Conservation (phyloP, 2,888 invertebrate genomes). For the Apamea anceps region DNA sequence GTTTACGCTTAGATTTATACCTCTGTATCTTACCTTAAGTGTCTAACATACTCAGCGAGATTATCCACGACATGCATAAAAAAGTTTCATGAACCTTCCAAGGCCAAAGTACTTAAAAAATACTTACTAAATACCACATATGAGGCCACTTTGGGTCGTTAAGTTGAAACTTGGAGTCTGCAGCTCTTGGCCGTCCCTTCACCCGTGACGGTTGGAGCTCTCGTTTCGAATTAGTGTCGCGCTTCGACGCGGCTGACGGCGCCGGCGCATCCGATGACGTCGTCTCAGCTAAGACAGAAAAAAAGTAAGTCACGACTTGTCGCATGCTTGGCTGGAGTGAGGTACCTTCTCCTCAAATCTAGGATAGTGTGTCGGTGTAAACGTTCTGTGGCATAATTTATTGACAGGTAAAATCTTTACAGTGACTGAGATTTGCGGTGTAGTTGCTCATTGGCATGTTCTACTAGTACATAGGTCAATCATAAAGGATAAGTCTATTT, state of each 20-base stretch:
- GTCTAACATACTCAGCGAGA: not conserved
- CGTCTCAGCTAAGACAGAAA: slow-evolving; percentile 75
- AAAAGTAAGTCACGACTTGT: slow-evolving; percentile 55
- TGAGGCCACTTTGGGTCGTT: slow-evolving; percentile 98
- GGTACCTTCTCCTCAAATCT: slow-evolving; percentile 34
- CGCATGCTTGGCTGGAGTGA: slow-evolving; percentile 26
- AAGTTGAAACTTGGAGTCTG: slow-evolving; percentile 89
- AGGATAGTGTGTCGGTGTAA: slow-evolving; percentile 38
- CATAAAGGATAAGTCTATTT: not conserved
- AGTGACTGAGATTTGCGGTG: not conserved
- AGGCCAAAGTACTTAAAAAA: slow-evolving; percentile 4
- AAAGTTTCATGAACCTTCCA: slow-evolving; percentile 20
- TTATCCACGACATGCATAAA: not conserved
- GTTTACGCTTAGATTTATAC: not conserved
- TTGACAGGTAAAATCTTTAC: slow-evolving; percentile 9
- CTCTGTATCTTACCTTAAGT: not conserved
- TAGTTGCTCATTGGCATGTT: not conserved
- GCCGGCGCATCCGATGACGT: slow-evolving; percentile 72
- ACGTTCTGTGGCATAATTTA: slow-evolving; percentile 7
- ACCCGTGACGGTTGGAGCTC: slow-evolving; percentile 93
- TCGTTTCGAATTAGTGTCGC: slow-evolving; percentile 80
- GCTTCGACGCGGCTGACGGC: slow-evolving; percentile 81
- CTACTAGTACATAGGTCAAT: not conserved
- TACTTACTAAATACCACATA: slow-evolving; percentile 99
- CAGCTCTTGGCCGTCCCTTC: slow-evolving; percentile 91